Base-by-base conservation (phyloP, 1,140 invertebrate species). In the Drosophila pruinosa region DNA sequence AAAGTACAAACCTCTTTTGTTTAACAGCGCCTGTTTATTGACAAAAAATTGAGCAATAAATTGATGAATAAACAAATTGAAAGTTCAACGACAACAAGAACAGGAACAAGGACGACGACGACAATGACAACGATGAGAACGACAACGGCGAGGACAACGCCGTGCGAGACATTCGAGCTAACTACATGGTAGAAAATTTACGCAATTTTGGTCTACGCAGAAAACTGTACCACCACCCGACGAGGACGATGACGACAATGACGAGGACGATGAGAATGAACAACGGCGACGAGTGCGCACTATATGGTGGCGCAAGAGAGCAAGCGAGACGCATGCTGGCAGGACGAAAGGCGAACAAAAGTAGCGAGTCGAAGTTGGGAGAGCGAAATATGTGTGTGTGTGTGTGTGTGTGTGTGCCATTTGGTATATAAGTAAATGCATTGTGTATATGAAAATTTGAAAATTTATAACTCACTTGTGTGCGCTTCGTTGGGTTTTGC, bases 141-240 rank as follows among this genome's bases (percentile, higher is more conserved):
- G 48, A 47, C 5, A 34, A 71, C 31, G 75, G 43, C 38, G 54
- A 85, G 56, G 56, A 77, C 75, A 82, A 56, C 48, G 72, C 77
- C 48, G 80, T 86, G 77, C 73, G 61, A 85, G 81, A 85, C 77
- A 86, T 85, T 73, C 81, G 48, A 86, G 73, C 56, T 34, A 88
- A 88, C 82, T 86, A 83, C 67, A 82, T 78, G 68, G 52, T 56
- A 50, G 61, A 71, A 88, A 82, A 89, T 88, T 88, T 88, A 88
- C 82, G 82, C 82, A 88, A 88, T 88, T 88, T 82, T 81, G 75
- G 73, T 67, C 64, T 75, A 89, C 83, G 72, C 78, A 88, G 82
- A 88, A 88, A 88, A 88, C 82, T 88, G 82, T 88, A 88, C 82
- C 82, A 89, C 82, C 82, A 89, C 78, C 78, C 83, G 82, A 89